Evolutionary conservation across 2,113 vertebrate species (phyloP).

Genomic region (Leptodactylus fuscus): DNA sequence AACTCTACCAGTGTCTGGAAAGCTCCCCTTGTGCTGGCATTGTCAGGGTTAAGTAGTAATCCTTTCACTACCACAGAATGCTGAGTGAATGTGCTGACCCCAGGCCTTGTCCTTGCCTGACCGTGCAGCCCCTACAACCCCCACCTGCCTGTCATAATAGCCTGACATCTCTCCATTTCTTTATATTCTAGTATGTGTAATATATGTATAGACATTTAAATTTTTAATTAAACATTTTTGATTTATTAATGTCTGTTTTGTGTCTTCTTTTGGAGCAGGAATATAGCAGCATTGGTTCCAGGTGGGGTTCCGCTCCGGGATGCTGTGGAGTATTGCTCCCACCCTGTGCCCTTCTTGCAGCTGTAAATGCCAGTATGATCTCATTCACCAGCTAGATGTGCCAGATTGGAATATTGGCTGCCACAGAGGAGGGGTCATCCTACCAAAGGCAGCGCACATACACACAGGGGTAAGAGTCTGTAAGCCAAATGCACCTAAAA

Average conservation of each 20-base stretch:
- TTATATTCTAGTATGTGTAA: no score
- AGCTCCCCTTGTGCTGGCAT: background rate
- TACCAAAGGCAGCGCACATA: background rate
- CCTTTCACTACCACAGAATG: slow-evolving; percentile 1
- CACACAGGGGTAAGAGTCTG: slow-evolving; percentile 62
- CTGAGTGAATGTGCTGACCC: slow-evolving; percentile 31
- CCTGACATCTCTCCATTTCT: background rate
- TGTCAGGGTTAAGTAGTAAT: background rate
- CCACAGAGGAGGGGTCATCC: background rate
- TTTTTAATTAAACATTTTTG: no score
- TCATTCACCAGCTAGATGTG: slow-evolving; percentile 65
- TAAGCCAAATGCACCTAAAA: background rate
- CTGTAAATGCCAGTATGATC: slow-evolving; percentile 66
- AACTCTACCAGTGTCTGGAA: background rate
- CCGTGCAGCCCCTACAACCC: background rate
- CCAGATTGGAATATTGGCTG: slow-evolving; percentile 53
- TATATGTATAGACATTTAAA: no score
- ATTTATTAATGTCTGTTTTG: no score
- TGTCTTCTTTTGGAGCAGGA: no score
- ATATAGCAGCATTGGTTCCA: background rate
- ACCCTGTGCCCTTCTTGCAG: slow-evolving; percentile 66
- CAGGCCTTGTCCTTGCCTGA: slow-evolving; percentile 17
- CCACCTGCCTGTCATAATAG: background rate
- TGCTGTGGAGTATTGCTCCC: slow-evolving; percentile 71
- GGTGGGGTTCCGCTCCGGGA: slow-evolving; percentile 62